Percentiles rank a stretch among this genome's conserved stretches.
These are phyloP conservation scores for Maconellicoccus hirsutus DNA, from an alignment of 1,140 invertebrate genomes.

Conservation along the genomic window DNA sequence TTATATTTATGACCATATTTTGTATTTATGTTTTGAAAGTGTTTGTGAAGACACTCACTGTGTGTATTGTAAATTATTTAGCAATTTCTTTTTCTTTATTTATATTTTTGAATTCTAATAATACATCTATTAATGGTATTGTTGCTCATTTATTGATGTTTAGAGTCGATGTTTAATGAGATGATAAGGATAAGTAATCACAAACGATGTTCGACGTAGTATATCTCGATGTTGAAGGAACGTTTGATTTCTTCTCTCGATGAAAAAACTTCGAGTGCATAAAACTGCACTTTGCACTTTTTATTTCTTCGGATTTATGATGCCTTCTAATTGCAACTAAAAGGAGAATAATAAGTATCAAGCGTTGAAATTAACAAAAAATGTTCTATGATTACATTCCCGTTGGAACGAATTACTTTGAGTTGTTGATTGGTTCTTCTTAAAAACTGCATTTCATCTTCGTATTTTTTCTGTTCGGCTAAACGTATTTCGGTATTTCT, in stretches of 20 bases:
- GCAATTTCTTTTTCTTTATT: background rate
- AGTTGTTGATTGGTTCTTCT: slow-evolving; percentile 89
- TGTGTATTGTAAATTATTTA: background rate
- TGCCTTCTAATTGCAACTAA: slow-evolving; percentile 79
- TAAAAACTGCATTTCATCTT: slow-evolving; percentile 78
- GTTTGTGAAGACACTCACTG: background rate
- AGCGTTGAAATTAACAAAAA: background rate
- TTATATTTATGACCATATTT: slow-evolving; percentile 8
- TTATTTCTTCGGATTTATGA: slow-evolving; percentile 83
- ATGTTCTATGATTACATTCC: no score
- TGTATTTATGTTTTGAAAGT: background rate
- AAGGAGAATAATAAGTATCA: slow-evolving; percentile 34
- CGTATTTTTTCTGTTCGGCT: slow-evolving; percentile 81
- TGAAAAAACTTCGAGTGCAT: no score
- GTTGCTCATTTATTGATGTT: no score
- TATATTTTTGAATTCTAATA: background rate
- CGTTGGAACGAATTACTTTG: slow-evolving; percentile 57
- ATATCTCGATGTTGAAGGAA: no score
- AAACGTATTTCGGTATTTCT: slow-evolving; percentile 68
- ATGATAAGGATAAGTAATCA: no score
- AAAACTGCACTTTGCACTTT: background rate
- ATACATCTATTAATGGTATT: background rate
- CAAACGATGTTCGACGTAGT: no score
- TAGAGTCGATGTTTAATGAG: no score
- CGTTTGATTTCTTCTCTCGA: no score